Evolutionary conservation across 2,113 vertebrate genomes (phyloP).

Genomic region (Gallinago media): DNA sequence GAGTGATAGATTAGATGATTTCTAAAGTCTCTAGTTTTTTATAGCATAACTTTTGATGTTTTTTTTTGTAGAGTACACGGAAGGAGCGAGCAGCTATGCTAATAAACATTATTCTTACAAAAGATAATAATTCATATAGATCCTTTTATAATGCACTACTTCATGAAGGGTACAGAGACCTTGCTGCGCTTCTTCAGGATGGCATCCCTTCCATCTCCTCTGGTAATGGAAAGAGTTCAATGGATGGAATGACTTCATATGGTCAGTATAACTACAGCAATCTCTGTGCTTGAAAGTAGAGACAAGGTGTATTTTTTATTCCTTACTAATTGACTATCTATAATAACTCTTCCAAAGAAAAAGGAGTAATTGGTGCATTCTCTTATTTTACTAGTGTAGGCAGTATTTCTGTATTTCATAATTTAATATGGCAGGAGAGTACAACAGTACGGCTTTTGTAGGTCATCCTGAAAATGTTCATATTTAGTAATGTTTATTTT

Average conservation of each 20-base stretch:
- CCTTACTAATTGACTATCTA: background rate
- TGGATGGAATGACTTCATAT: constrained; percentile 76
- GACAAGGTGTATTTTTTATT: background rate
- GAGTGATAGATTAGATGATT: background rate
- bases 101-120: constrained; percentile 86
- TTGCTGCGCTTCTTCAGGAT: constrained; percentile 84
- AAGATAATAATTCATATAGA: constrained; percentile 88
- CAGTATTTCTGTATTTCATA: background rate
- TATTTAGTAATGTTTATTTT: background rate
- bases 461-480: background rate
- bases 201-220: constrained; percentile 77
- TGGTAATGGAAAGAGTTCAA: constrained; percentile 71
- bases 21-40: background rate
- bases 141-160: constrained; percentile 96
- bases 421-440: background rate
- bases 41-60: background rate
- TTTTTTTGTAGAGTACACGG: constrained; percentile 78
- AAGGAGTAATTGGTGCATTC: background rate
- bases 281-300: background rate
- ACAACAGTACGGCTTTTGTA: background rate
- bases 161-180: constrained; percentile 88
- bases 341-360: background rate
- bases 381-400: background rate
- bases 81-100: constrained; percentile 85
- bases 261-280: constrained; percentile 79